Base-by-base conservation (phyloP, 2,888 invertebrate genomes). In the Sinotaia quadrata region DNA sequence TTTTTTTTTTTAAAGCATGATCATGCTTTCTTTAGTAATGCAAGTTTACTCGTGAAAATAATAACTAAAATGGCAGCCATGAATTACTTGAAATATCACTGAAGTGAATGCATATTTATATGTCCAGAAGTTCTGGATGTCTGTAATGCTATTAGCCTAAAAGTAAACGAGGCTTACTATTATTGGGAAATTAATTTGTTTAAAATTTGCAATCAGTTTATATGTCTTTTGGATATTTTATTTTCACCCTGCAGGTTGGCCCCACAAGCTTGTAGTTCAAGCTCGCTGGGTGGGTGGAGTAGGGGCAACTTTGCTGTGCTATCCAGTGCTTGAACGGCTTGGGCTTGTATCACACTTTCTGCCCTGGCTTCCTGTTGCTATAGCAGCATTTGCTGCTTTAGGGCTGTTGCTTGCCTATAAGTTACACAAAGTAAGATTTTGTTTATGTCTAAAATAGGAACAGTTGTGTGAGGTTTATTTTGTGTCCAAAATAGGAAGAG, bases 321-420 rank as follows among this genome's bases (percentile, higher is more conserved):
- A 81, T 49, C 82, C 81, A 15, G 79, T 82, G 15, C 72, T 85
- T 37, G 75, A 80, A 33, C 73, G 81, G 52, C 79, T 78, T 58
- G 79, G 81, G 12, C 73, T 83, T 1, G 75, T 78, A 2, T 82
- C 82, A 33, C 81, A 83, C 66, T 81, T 83, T 71, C 77, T 85
- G 58, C 80, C 83, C 33, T 82, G 83, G 80, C 75, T 85, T 31
- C 82, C 84, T 41, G 77, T 80, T 29, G 82, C 81, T 10, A 78
- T 83, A n/a, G 78, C 74, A 12, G 63, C 78, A 8, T 83, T 81
- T 72, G 78, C 81, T 15, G 70, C 75, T 8, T 79, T 81, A 61
- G 85, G 82, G 34, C 78, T 78, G 41, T 59, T 80, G n/a, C 75
- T 83, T 21, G 76, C 80, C 63, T 75, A 78, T 65, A 81, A 79